These are phyloP conservation scores for Crambe crambe DNA, from an alignment of 37 sponge, comb jelly and placozoan genomes.

Conservation along the genomic window DNA sequence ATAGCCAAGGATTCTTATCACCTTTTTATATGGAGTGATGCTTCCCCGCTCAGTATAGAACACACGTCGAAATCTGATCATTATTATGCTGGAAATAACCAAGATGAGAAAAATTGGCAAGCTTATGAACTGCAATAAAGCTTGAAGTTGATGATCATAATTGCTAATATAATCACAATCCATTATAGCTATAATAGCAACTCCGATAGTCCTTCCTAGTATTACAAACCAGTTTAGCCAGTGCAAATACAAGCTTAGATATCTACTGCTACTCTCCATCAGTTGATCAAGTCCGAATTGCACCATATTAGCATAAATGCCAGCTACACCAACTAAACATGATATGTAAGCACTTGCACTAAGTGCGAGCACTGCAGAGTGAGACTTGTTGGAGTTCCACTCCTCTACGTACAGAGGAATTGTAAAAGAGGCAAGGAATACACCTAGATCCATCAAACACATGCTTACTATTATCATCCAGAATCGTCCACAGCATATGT, in stretches of 20 bases:
- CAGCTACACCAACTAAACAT: neutral
- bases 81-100: neutral
- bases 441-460: neutral
- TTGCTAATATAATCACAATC: neutral
- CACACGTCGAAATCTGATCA: neutral
- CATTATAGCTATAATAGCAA: neutral
- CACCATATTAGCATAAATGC: neutral
- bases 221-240: neutral
- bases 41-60: neutral
- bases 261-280: neutral
- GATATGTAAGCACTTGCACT: neutral
- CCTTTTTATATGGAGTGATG: neutral
- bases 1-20: neutral
- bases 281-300: neutral
- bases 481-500: neutral
- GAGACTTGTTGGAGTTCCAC: neutral
- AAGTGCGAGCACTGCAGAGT: neutral
- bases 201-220: neutral
- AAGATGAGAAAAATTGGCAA: too few species aligned
- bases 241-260: neutral
- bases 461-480: neutral
- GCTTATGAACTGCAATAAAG: neutral
- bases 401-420: neutral
- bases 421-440: neutral
- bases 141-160: neutral